Percentiles rank a stretch among this genome's conserved stretches.
phyloP scores from a whole-genome alignment of 2,888 invertebrate genomes.

The Cyclophora punctaria region DNA sequence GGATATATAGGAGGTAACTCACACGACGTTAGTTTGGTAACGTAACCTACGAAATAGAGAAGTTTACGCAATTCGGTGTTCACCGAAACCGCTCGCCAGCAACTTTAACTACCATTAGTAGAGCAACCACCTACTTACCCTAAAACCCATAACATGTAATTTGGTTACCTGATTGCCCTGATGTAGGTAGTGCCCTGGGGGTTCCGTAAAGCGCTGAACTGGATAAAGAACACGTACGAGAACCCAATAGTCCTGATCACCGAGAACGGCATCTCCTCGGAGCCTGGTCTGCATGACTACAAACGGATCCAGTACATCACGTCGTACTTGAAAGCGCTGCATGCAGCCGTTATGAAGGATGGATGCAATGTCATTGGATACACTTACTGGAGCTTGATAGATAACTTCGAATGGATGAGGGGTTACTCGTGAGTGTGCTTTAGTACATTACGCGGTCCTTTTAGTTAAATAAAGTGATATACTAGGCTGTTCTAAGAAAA shows the following conservation, averaged over 20 bases:
- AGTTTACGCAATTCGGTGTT: no score
- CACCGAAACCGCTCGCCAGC: no score
- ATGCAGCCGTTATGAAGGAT: constrained; percentile 68
- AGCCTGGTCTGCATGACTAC: constrained; percentile 55
- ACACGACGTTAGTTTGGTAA: no score
- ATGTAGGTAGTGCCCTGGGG: constrained; percentile 78
- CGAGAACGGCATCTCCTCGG: constrained; percentile 77
- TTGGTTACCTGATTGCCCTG: neutral
- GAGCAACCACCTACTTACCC: no score
- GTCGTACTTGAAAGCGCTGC: constrained; percentile 57
- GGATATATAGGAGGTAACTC: no score
- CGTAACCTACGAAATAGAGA: no score
- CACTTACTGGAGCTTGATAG: constrained; percentile 85
- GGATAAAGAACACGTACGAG: constrained; percentile 75
- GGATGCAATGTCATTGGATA: constrained; percentile 78
- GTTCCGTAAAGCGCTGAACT: constrained; percentile 77
- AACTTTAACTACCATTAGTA: no score
- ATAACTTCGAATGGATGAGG: constrained; percentile 87
- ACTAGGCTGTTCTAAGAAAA: no score
- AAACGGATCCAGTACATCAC: constrained; percentile 72
- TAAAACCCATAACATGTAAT: no score
- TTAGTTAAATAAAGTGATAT: no score
- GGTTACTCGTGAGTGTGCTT: constrained; percentile 77
- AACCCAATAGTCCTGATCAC: constrained; percentile 75
- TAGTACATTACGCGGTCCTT: no score